Base-by-base conservation (phyloP, 2,888 invertebrate species). In the Thecophora atra region DNA sequence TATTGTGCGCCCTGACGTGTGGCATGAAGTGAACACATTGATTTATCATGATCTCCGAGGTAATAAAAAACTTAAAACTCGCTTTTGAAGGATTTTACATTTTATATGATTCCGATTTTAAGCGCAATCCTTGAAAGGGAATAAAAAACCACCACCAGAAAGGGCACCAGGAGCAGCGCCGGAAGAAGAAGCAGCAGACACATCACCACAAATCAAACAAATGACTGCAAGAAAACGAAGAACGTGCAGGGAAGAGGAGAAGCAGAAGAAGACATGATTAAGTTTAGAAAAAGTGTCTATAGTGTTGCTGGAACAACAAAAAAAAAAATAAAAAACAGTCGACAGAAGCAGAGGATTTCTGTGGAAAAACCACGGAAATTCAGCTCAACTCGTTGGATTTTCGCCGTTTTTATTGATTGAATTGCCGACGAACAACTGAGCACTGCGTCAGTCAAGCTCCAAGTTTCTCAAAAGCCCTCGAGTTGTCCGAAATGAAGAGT, bases 21-120 rank as follows among this genome's bases (percentile, higher is more conserved):
- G 66, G 72, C 65, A 72, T 65, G 66, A 72, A 65, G 78, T 78
- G 80, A 37, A 37, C 82, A 81, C 83, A 83, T 82, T 82, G 82
- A 83, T 82, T 82, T 82, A 82, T 82, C 82, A 83, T 82, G 83
- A 83, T 81, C 83, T 76, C 70, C 54, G 71, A 60, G 71, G 74
- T 73, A 75, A 75, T 74, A 76, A 74, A 83, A 82, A 83, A 83
- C 79, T 83, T 81, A 80, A 81, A 82, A 82, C 73, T 77, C 65
- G 70, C 63, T 70, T 73, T 68, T 37, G 15, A 21, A 26, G 67
- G 26, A 54, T 64, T 62, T 51, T 21, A 21, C 44, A 44, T 67
- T 72, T 67, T 52, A 62, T 72, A 52, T 52, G 51, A 28, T 72
- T 60, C 66, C 64, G 66, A 65, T 56, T 66, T 28, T 6, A 54